Conservation (phyloP, 2,888 invertebrate genomes). For the Archaeoteleia sp. region DNA sequence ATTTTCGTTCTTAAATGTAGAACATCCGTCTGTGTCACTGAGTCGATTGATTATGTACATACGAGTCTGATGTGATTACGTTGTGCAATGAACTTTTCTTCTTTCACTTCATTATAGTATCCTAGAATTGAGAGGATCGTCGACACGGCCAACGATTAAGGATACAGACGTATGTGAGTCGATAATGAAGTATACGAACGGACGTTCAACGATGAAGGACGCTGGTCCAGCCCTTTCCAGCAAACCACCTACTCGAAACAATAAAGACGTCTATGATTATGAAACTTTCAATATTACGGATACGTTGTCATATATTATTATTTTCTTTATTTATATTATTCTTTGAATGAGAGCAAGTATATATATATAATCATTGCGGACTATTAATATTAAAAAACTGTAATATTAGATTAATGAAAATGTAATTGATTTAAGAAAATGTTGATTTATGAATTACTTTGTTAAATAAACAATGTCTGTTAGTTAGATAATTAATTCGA, state of each 20-base stretch:
- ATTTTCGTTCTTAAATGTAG: neutral
- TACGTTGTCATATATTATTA: too few species aligned
- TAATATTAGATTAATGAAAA: too few species aligned
- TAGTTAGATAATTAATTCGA: too few species aligned
- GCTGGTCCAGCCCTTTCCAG: slow-evolving; percentile 76
- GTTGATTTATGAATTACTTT: too few species aligned
- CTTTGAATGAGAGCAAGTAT: too few species aligned
- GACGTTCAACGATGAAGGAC: slow-evolving; percentile 86
- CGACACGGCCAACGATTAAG: slow-evolving; percentile 88
- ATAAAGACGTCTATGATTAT: too few species aligned
- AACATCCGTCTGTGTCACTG: slow-evolving; percentile 1
- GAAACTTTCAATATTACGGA: too few species aligned
- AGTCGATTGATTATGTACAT: neutral
- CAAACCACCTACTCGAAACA: slow-evolving; percentile 74
- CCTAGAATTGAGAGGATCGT: slow-evolving; percentile 88
- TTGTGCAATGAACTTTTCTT: neutral
- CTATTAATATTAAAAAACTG: too few species aligned
- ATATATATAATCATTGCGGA: too few species aligned
- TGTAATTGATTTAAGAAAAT: too few species aligned
- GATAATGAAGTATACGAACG: slow-evolving; percentile 90
- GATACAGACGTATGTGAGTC: slow-evolving; percentile 87
- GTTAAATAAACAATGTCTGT: too few species aligned
- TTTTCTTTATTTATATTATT: too few species aligned
- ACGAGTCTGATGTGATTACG: neutral
- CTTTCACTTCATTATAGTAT: slow-evolving; percentile 79